A percentile compares a stretch with the other conserved stretches of the same genome.
Conservation (phyloP, 2,888 invertebrate species). For the Melitaea athalia region DNA sequence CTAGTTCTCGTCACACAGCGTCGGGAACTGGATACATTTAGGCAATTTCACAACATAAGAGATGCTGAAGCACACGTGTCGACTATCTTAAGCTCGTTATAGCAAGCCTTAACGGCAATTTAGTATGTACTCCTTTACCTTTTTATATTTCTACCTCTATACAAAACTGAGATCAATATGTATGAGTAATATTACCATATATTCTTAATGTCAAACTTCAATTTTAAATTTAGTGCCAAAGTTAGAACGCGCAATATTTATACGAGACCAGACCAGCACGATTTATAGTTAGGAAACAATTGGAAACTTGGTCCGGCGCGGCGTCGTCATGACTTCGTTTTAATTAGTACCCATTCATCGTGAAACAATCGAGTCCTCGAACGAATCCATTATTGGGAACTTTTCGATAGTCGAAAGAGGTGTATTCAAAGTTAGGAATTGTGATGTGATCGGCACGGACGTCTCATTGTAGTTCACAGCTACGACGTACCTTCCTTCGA, state of each 20-base stretch:
- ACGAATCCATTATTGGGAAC: slow-evolving; percentile 80
- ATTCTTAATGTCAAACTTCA: slow-evolving; percentile 55
- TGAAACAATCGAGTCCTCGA: slow-evolving; percentile 78
- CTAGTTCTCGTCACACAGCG: slow-evolving; percentile 44
- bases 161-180: neutral
- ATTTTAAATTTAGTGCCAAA: slow-evolving; percentile 78
- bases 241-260: slow-evolving; percentile 74
- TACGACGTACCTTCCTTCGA: slow-evolving; percentile 43
- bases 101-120: slow-evolving; percentile 58
- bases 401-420: slow-evolving; percentile 81
- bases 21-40: slow-evolving; percentile 59
- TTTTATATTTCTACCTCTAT: neutral
- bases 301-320: slow-evolving; percentile 74
- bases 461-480: slow-evolving; percentile 57
- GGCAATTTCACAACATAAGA: slow-evolving; percentile 59
- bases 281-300: slow-evolving; percentile 79
- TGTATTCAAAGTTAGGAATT: slow-evolving; percentile 75
- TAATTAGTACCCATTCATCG: slow-evolving; percentile 83
- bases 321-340: slow-evolving; percentile 79
- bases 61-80: slow-evolving; percentile 65
- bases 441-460: slow-evolving; percentile 57
- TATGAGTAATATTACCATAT: slow-evolving; percentile 43
- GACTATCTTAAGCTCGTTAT: slow-evolving; percentile 76
- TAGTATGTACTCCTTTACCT: slow-evolving; percentile 49
- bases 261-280: slow-evolving; percentile 69